Evolutionary conservation across 37 sponge, comb jelly and placozoan genomes (phyloP), one percentile per base, ranked within the genome.

Genomic region (Oscarella lobularis): DNA sequence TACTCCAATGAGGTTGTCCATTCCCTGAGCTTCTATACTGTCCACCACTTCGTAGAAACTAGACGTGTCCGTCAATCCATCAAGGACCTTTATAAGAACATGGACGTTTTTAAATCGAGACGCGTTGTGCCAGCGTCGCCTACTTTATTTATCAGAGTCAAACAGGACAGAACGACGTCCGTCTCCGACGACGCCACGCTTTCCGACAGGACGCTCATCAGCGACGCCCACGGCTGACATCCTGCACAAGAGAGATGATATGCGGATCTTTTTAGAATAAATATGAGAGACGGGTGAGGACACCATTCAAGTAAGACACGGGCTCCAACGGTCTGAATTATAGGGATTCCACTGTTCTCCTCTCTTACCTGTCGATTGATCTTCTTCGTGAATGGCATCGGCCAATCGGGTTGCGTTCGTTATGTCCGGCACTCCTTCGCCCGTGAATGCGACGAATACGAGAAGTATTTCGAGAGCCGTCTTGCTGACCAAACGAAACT

Each of bases 41-140:
- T 95, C 96, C 5, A 89, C 91, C 31, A 86, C 78, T 37, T 95
- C 92, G 86, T 85, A 91, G 74, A 83, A 95, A 39, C 82, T 81
- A 37, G 88, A 90, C 78, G 79, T 82, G 35, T 86, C 90, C 6
- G 39, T 74, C 29, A 95, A 76, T 37, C 83, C 84, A 20, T 78
- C 79, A 74, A 91, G 75, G 5, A 94, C 87, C 92, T 95, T 75
- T 1, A 41, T 27, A 34, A 9, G 36, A 68, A 74, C 3, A n/a
- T 3, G 14, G 73, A 31, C 20, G 73, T n/a, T 20, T 48, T 20
- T 48, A 20, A 27, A 48, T 27, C 20, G 20, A 48, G 20, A 9
- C 60, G 20, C 20, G 9, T 20, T 48, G 60, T 27, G 9, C 60
- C 9, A 9, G 20, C 9, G 60, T 9, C 9, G 20, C 60, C 14